Evolutionary conservation across 23 tunicate species (phyloP), one percentile per base, ranked within the genome.

Genomic region (Halocynthia roretzi): DNA sequence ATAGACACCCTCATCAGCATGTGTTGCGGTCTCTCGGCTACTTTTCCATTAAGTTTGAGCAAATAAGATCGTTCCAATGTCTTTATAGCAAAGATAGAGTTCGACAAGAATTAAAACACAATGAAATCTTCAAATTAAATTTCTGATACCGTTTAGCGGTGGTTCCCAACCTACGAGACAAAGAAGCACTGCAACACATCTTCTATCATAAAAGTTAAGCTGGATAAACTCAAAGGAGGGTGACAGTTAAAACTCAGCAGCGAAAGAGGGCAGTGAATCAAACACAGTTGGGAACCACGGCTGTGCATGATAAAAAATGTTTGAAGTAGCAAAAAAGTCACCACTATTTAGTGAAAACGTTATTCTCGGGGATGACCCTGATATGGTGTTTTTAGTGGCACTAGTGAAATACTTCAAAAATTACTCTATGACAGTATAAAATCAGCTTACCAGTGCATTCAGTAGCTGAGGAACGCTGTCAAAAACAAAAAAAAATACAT

Each of bases 1-100:
- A 96, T 82, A 8, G 99, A 72, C 23, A 96, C 99, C 51, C 99
- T 64, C 99, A 96, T 96, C 18, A 96, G 76, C 99, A 96, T 96
- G 64, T 96, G 99, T 71, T 96, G 99, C 5, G 99, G 99, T 52
- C 99, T 58, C 72, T 96, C 99, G 9, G 91, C 99, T 44, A 85
- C 71, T 71, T 89, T 89, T 60, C 99, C 99, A 80, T 96, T 83
- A 18, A 96, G 67, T 72, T 96, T 96, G 83, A 96, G 52, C 70
- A 96, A 73, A 62, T 96, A 96, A 0, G 99, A 96, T 56, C 99
- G 68, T 61, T 96, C 99, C 71, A 96, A 70, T 12, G 99, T 96
- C 93, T 89, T 50, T 15, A 15, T 68, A n/a, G 17, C n/a, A 4
- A 60, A 15, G 17, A 15, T 15, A 60, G n/a, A 60, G 17, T 60